Conservation (phyloP, 2,888 invertebrate genomes). For the Eupithecia dodoneata region DNA sequence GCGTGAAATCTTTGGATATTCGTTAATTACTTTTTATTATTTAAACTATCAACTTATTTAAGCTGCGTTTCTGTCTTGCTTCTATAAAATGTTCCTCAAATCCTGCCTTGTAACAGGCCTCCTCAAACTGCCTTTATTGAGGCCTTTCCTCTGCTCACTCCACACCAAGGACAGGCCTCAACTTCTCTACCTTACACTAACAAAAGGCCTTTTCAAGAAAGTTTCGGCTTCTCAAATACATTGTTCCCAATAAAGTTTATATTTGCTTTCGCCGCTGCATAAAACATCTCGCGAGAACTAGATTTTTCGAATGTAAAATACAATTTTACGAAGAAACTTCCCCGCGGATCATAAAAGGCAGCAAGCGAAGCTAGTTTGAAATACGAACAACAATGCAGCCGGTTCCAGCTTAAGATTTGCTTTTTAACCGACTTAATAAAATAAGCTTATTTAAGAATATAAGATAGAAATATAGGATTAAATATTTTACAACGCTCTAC, state of each 20-base stretch:
- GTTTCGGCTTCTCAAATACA: neutral
- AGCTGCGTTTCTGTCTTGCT: too few species aligned
- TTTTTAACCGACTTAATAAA: neutral
- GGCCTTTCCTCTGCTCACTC: too few species aligned
- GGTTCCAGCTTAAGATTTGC: neutral
- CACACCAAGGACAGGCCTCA: too few species aligned
- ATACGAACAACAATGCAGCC: constrained; percentile 6
- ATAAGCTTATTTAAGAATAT: neutral
- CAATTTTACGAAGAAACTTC: neutral
- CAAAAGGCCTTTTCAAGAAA: neutral
- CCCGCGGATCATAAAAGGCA: neutral
- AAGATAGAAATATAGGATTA: neutral
- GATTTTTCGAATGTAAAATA: constrained; percentile 10
- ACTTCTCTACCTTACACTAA: neutral
- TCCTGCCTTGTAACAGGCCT: too few species aligned
- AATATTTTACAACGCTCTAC: too few species aligned
- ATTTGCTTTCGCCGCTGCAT: neutral
- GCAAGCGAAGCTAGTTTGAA: constrained; percentile 2
- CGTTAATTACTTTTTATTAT: too few species aligned
- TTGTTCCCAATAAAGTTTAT: neutral
- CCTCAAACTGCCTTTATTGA: too few species aligned
- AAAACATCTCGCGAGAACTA: neutral
- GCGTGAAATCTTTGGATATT: too few species aligned
- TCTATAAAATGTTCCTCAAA: too few species aligned
- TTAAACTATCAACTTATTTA: too few species aligned